Evolutionary conservation across 2,113 vertebrate species (phyloP), one percentile per base, ranked within the genome.

Genomic region (Vidua macroura): DNA sequence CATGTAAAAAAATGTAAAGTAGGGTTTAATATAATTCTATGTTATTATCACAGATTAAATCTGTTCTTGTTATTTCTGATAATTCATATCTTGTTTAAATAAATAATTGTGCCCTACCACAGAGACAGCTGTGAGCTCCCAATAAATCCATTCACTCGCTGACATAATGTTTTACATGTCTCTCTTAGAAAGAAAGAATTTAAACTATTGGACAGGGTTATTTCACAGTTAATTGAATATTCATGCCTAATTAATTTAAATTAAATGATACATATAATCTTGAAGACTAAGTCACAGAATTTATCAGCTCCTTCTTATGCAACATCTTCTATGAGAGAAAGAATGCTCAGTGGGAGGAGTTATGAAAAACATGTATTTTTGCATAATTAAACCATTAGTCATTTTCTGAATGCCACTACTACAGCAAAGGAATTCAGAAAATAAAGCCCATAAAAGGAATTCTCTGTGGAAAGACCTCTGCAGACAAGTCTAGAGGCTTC

Each of bases 211-310:
- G 51, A 75, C 77, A 70, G 18, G 35, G 37, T 63, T 62, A 66
- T 83, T 90, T 88, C 55, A 76, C 55, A 73, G n/a, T 41, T 81
- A 96, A 67, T 52, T 68, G 41, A 88, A n/a, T 77, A 84, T 78
- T 91, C 43, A 73, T 85, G 66, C 16, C 24, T 68, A 89, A 91
- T 75, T 89, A 70, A 55, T 70, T 76, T 70, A 51, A 67, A 86
- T 80, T 53, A 83, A 87, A 83, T 78, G 8, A 74, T 51, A 89
- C 51, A 59, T 33, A 51, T 44, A 70, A 86, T 70, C 74, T 58
- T 33, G 56, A 83, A 91, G 77, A 74, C 18, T 74, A 79, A 69
- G 31, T 86, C 33, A 83, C 46, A 51, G 56, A 48, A 74, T 39
- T 83, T 86, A 83, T 31, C 83, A 79, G 41, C 25, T 73, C 41